These are phyloP conservation scores for Hybognathus amarus DNA, from an alignment of 2,797 vertebrate species.

Conservation along the genomic window DNA sequence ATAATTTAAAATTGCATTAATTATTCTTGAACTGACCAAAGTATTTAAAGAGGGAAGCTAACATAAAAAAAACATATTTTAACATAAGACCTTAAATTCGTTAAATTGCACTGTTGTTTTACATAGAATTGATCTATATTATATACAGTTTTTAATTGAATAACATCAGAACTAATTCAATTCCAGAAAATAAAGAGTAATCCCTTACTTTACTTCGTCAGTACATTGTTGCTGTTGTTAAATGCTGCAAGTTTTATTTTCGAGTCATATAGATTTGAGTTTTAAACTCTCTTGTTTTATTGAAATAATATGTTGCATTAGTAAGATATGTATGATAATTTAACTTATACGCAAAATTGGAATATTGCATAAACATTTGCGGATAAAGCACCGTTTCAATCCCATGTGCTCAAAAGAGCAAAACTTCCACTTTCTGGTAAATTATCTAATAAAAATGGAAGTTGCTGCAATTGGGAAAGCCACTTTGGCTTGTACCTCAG, in stretches of 20 bases:
- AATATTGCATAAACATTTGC: neutral
- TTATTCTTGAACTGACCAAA: too few species aligned
- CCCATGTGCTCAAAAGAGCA: neutral
- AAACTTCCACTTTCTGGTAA: neutral
- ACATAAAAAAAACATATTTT: too few species aligned
- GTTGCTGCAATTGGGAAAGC: too few species aligned
- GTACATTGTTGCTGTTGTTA: neutral
- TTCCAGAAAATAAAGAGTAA: too few species aligned
- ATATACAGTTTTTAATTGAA: too few species aligned
- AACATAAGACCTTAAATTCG: too few species aligned
- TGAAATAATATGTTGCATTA: neutral
- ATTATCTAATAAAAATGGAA: too few species aligned
- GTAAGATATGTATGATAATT: neutral
- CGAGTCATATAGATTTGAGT: neutral
- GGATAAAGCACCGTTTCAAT: neutral
- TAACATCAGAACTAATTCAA: neutral
- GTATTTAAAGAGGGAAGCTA: too few species aligned
- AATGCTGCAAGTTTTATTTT: neutral
- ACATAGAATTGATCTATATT: too few species aligned
- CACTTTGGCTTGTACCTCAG: neutral
- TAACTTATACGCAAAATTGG: neutral
- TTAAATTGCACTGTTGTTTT: too few species aligned
- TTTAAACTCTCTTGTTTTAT: neutral
- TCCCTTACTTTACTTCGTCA: too few species aligned
- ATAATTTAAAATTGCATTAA: neutral